These are phyloP conservation scores for Caenorhabditis tropicalis DNA, from an alignment of 1,140 invertebrate genomes.

Conservation along the genomic window DNA sequence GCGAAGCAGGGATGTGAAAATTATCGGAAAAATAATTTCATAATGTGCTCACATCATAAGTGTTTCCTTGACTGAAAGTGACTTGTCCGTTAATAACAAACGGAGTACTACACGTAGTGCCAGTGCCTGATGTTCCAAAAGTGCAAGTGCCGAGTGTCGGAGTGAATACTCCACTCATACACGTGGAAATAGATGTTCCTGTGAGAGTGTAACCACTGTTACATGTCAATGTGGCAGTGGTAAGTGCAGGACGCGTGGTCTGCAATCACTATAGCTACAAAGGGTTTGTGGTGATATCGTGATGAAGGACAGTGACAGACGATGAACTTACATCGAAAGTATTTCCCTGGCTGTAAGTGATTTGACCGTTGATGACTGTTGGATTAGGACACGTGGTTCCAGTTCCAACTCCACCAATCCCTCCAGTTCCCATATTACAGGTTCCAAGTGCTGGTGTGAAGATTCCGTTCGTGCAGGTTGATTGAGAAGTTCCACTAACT, in stretches of 20 bases:
- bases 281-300: background rate
- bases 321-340: background rate
- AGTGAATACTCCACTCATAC: background rate
- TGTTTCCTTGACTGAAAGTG: slow-evolving; percentile 5
- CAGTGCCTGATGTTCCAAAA: background rate
- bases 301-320: background rate
- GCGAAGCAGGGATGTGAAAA: background rate
- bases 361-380: background rate
- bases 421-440: background rate
- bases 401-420: background rate
- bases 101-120: background rate
- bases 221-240: background rate
- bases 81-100: background rate
- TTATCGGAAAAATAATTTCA: background rate
- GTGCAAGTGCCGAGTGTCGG: background rate
- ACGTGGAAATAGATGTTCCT: background rate
- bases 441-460: background rate
- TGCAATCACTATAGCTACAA: too few relatives aligned
- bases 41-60: background rate
- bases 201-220: background rate
- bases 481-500: background rate
- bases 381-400: slow-evolving; percentile 4
- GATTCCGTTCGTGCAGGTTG: background rate
- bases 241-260: background rate
- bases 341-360: slow-evolving; percentile 5